Conservation (phyloP, 2,113 vertebrate genomes). For the Calyptomena viridis region DNA sequence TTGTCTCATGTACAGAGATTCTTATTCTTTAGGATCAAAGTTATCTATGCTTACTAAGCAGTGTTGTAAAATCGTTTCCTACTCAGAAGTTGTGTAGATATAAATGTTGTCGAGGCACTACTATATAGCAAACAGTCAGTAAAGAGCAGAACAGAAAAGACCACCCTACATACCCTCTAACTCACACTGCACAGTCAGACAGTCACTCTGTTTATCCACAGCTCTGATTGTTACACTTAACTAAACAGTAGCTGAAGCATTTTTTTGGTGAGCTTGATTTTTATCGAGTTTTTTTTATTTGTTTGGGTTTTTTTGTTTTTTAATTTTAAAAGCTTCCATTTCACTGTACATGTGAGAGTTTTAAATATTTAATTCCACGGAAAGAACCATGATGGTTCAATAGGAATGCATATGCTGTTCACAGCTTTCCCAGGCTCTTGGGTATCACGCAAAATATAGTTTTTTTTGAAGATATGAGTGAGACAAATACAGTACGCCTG, state of each 20-base stretch:
- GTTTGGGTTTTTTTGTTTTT: no score
- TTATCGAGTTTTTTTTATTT: background rate
- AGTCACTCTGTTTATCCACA: background rate
- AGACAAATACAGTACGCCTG: background rate
- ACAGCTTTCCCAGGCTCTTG: background rate
- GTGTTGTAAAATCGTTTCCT: background rate
- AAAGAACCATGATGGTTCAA: background rate
- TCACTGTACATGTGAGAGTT: fast-evolving
- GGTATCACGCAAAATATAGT: background rate
- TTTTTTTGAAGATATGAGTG: background rate
- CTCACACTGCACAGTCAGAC: no score
- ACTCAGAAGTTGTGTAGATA: background rate
- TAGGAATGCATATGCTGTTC: background rate
- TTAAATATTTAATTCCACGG: background rate
- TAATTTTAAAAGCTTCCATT: background rate
- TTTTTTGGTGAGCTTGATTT: background rate
- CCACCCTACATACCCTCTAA: fast-evolving
- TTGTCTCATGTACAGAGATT: background rate
- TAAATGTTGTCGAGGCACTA: background rate
- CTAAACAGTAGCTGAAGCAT: background rate
- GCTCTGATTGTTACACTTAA: background rate
- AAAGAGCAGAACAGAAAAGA: background rate
- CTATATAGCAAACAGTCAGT: background rate
- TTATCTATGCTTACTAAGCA: background rate
- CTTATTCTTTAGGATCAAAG: background rate